A percentile compares a stretch with the other conserved stretches of the same genome.
phyloP scores from a whole-genome alignment of 2,797 vertebrate species.

The Meriones psammophilus region DNA sequence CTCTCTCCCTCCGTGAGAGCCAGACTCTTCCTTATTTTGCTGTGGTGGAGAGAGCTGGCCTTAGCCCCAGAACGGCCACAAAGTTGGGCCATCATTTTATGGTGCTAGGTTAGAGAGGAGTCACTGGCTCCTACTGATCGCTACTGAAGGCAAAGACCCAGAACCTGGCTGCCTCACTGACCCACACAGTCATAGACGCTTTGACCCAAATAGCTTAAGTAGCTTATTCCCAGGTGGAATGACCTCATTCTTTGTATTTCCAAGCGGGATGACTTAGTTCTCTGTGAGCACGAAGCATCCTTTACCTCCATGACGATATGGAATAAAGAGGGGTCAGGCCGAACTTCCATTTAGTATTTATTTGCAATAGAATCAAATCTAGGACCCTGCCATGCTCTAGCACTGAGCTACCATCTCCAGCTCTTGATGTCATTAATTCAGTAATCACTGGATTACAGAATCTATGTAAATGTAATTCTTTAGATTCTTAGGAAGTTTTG shows the following conservation, averaged over 20 bases:
- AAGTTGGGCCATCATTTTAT: neutral
- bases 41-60: neutral
- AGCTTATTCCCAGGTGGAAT: constrained; percentile 12
- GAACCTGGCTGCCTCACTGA: neutral
- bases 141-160: neutral
- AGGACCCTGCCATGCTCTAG: neutral
- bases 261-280: neutral
- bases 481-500: neutral
- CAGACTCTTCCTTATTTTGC: neutral
- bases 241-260: neutral
- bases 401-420: neutral
- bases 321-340: constrained; percentile 19
- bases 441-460: neutral
- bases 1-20: neutral
- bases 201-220: neutral
- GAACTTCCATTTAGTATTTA: neutral
- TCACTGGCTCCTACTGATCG: neutral
- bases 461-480: neutral
- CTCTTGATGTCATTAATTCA: neutral
- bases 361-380: neutral
- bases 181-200: neutral
- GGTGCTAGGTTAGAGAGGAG: neutral
- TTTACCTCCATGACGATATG: neutral
- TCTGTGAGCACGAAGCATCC: neutral
- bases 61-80: neutral